Base-by-base conservation (phyloP, 2,113 vertebrate species). In the Colaptes auratus region DNA sequence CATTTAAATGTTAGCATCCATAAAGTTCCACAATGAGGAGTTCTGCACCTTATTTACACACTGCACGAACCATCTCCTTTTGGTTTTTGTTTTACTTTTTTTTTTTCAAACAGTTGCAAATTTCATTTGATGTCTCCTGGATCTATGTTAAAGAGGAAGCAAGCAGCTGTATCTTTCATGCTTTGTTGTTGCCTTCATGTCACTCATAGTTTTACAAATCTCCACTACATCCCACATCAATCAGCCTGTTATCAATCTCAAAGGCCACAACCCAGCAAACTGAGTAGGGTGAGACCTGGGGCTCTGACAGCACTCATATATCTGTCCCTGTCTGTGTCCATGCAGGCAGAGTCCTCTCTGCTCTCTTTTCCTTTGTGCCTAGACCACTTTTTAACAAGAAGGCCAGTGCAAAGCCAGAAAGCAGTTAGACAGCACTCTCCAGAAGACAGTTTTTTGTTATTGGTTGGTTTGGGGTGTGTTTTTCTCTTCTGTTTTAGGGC, bases 221-320 rank as follows among this genome's bases (percentile, higher is more conserved):
- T 79, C 27, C 31, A 1, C 30, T 20, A 6, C 27, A 50, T 67
- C 15, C 52, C 42, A 52, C 0, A 0, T 66, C 58, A 50, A 1
- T 59, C 42, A 30, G n/a, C 30, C 30, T 50, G 6, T 48, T 74
- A 42, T 2, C 17, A 28, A 44, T 28, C 58, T 31, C 30, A 59
- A 55, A 78, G 30, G 23, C 58, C 60, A 44, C 58, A 31, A 6
- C 23, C 44, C 36, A 30, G 30, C 21, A 17, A 58, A 36, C 0
- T 19, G 48, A 30, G 55, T 39, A 33, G 46, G 31, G 52, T 10
- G 35, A 55, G n/a, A 55, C 36, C 64, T 15, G 25, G 23, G 48
- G 39, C 35, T 75, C 46, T 64, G 63, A 46, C 23, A 7, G 23
- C 27, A 15, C 21, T 58, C 6, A 50, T 48, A 6, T 2, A 17